Evolutionary conservation across 2,888 invertebrate species (phyloP).

Genomic region (Herminia tarsipennalis): DNA sequence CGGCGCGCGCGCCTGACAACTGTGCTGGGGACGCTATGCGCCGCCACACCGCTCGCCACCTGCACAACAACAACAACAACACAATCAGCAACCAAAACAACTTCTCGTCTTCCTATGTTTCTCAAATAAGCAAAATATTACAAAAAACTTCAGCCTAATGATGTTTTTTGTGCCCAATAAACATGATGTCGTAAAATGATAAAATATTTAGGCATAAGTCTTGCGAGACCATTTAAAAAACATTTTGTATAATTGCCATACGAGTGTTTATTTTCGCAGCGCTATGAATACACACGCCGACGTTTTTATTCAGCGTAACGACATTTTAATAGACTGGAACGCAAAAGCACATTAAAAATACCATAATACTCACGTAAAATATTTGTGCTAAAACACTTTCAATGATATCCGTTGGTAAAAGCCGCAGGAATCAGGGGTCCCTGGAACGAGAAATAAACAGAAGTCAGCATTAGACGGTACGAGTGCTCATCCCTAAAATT

Average conservation of each 20-base stretch:
- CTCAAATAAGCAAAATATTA: too few relatives aligned
- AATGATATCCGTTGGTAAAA: conserved; percentile 99
- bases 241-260: conserved; percentile 58
- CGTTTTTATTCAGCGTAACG: conserved; percentile 68
- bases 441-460: conserved; percentile 86
- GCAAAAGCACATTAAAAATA: conserved; percentile 60
- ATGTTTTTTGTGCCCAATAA: too few relatives aligned
- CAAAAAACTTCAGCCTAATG: too few relatives aligned
- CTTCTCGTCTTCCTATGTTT: too few relatives aligned
- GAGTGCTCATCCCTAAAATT: conserved; percentile 42
- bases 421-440: conserved; percentile 99
- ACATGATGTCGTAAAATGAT: conserved; percentile 4
- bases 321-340: conserved; percentile 70
- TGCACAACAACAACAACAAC: conserved; percentile 31
- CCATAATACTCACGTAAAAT: conserved; percentile 81
- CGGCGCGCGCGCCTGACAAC: conserved; percentile 20
- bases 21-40: conserved; percentile 54
- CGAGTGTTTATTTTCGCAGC: conserved; percentile 57
- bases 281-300: conserved; percentile 60
- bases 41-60: conserved; percentile 85
- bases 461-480: conserved; percentile 31
- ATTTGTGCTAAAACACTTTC: conserved; percentile 87
- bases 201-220: conserved; percentile 36
- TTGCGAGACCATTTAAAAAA: conserved; percentile 58
- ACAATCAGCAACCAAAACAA: too few relatives aligned